phyloP scores from a whole-genome alignment of 2,113 vertebrate genomes.

The Ahaetulla prasina region DNA sequence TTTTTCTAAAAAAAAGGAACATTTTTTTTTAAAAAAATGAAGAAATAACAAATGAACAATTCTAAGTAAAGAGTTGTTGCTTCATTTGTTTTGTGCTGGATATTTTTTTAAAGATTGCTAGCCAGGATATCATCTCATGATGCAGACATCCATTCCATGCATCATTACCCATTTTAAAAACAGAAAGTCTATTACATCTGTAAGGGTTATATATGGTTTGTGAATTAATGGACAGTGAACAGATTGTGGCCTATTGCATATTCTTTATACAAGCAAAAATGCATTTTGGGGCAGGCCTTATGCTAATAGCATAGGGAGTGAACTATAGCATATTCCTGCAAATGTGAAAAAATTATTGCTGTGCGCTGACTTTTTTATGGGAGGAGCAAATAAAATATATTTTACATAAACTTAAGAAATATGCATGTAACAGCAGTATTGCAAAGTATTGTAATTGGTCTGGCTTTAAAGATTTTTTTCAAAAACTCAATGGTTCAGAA shows the following conservation, averaged over 20 bases:
- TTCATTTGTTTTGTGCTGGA: constrained; percentile 25
- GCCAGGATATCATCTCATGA: constrained; percentile 55
- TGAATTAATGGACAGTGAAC: constrained; percentile 53
- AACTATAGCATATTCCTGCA: constrained; percentile 4
- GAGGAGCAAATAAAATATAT: constrained; percentile 38
- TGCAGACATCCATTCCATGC: constrained; percentile 52
- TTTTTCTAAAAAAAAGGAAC: not conserved
- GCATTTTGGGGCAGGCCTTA: constrained; percentile 32
- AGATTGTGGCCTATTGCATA: constrained; percentile 34
- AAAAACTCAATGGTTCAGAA: not conserved
- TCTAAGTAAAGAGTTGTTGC: constrained; percentile 19
- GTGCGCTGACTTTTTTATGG: constrained; percentile 8
- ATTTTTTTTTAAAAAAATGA: not conserved
- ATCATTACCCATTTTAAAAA: constrained; percentile 56
- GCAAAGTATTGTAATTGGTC: not conserved
- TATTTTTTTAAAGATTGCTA: constrained; percentile 48
- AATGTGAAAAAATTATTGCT: constrained; percentile 9
- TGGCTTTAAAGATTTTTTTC: not conserved
- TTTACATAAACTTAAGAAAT: constrained; percentile 20
- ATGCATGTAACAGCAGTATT: constrained; percentile 19
- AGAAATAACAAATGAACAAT: no score
- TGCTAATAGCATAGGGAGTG: constrained; percentile 40
- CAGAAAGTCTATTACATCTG: constrained; percentile 41
- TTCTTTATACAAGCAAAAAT: not conserved
- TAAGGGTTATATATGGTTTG: constrained; percentile 44